Conservation (phyloP, 2,888 invertebrate genomes). For the Geotrupes spiniger region DNA sequence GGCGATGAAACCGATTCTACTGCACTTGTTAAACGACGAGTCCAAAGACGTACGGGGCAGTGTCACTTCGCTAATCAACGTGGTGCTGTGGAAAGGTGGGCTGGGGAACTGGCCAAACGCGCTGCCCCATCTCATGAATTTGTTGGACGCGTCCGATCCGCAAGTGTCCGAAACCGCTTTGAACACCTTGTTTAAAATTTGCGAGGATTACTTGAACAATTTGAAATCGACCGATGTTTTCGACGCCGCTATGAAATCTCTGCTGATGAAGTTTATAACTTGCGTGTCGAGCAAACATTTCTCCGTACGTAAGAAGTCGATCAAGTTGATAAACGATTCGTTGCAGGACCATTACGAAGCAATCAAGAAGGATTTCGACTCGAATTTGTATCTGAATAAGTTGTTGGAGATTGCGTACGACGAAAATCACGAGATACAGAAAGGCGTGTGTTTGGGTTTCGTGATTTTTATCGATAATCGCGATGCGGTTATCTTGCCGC, state of each 20-base stretch:
- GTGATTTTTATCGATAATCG: conserved; percentile 94
- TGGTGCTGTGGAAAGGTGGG: conserved; percentile 90
- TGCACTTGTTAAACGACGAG: conserved; percentile 89
- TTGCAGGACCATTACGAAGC: conserved; percentile 43
- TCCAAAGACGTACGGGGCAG: conserved; percentile 94
- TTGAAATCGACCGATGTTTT: conserved; percentile 17
- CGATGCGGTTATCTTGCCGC: conserved; percentile 91
- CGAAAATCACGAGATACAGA: conserved; percentile 92
- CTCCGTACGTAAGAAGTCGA: conserved; percentile 17
- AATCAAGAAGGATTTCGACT: conserved; percentile 43
- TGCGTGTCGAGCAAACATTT: conserved; percentile 20
- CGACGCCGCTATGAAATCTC: conserved; percentile 27
- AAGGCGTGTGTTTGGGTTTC: conserved; percentile 95
- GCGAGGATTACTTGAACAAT: conserved; percentile 69
- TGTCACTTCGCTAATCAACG: conserved; percentile 95
- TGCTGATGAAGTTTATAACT: conserved; percentile 26
- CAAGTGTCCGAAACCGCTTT: conserved; percentile 96
- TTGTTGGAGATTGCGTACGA: conserved; percentile 91
- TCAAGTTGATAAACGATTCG: conserved; percentile 43
- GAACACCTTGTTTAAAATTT: conserved; percentile 96
- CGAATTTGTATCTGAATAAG: conserved; percentile 62
- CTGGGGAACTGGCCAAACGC: conserved; percentile 91
- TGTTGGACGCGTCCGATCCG: conserved; percentile 88
- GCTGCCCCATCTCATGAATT: conserved; percentile 83
- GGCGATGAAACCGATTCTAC: conserved; percentile 92